Conservation (phyloP, 2,888 invertebrate species). For the Agrotis puta region DNA sequence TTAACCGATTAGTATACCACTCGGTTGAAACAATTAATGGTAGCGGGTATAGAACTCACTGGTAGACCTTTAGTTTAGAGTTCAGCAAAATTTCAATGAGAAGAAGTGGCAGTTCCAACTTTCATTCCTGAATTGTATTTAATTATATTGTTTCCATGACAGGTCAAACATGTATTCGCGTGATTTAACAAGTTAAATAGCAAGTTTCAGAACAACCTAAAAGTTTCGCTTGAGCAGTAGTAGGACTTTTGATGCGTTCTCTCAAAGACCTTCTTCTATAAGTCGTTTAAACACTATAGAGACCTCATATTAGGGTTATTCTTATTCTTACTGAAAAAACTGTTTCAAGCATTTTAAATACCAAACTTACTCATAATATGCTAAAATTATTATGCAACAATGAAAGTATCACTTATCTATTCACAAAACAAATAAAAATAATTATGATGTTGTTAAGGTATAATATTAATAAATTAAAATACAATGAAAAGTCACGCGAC, state of each 20-base stretch:
- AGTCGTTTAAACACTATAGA: too few relatives aligned
- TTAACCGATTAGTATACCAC: conserved; percentile 6
- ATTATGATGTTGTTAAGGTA: too few relatives aligned
- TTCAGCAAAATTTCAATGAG: conserved; percentile 6
- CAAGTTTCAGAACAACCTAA: not conserved
- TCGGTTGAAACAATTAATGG: not conserved
- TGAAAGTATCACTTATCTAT: too few relatives aligned
- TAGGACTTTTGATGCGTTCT: not conserved
- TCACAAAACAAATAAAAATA: too few relatives aligned
- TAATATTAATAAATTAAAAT: too few relatives aligned
- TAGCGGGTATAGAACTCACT: not conserved
- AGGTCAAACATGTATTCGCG: not conserved
- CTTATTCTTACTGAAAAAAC: too few relatives aligned
- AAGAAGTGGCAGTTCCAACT: conserved; percentile 30
- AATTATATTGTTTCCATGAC: not conserved
- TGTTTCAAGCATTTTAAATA: too few relatives aligned
- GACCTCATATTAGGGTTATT: too few relatives aligned
- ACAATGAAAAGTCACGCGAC: too few relatives aligned
- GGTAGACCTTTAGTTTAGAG: not conserved
- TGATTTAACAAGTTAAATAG: not conserved
- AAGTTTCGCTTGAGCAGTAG: not conserved
- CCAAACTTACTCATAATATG: too few relatives aligned
- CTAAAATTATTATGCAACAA: too few relatives aligned
- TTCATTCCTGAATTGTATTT: not conserved
- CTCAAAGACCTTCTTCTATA: too few relatives aligned